phyloP scores from a whole-genome alignment of 2,797 vertebrate genomes.

The Poecilia gillii region DNA sequence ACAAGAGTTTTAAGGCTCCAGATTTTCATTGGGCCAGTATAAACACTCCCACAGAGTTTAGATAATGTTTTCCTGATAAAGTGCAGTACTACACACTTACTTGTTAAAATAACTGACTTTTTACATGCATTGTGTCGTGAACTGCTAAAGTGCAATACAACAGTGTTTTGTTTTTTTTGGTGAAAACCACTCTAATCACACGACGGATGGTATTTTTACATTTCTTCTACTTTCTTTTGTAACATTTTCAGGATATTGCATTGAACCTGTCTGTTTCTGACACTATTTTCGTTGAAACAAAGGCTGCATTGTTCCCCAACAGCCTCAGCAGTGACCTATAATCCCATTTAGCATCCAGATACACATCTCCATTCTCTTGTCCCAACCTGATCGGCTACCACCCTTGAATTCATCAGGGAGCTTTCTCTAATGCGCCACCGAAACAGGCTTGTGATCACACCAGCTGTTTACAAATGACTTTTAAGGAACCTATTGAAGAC shows the following conservation, averaged over 20 bases:
- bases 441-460: constrained; percentile 25
- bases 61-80: constrained; percentile 34
- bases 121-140: constrained; percentile 16
- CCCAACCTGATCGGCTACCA: constrained; percentile 28
- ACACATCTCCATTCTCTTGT: constrained; percentile 38
- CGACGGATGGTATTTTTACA: not conserved
- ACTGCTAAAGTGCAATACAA: not conserved
- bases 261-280: not conserved
- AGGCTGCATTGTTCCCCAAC: constrained; percentile 18
- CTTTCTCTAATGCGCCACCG: constrained; percentile 11
- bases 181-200: not conserved
- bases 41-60: constrained; percentile 4
- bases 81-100: constrained; percentile 1
- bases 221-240: constrained; percentile 38
- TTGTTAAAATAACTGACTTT: constrained; percentile 4
- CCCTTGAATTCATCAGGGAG: constrained; percentile 44
- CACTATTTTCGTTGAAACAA: constrained; percentile 23
- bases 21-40: not conserved
- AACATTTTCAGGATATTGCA: constrained; percentile 4
- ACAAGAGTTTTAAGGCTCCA: not conserved
- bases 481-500: constrained; percentile 41
- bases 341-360: constrained; percentile 49
- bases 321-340: constrained; percentile 8
- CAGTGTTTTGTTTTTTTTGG: not conserved
- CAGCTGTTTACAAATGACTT: constrained; percentile 55